Evolutionary conservation across 2,888 invertebrate species (phyloP), one percentile per base, ranked within the genome.

Genomic region (Himalopsyche tibetana): DNA sequence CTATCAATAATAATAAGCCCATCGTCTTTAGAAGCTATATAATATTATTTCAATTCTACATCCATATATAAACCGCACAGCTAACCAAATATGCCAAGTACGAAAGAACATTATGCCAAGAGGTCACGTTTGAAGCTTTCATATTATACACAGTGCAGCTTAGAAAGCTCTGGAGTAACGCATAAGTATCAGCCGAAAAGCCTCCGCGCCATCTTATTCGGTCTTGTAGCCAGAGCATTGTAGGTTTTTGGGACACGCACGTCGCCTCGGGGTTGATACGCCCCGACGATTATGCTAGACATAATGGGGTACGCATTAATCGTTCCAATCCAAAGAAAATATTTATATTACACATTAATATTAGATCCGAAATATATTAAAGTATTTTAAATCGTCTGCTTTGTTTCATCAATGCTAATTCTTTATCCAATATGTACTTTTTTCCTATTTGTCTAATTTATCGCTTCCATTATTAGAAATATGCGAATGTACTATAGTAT

Each of bases 101-200:
- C 63, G 28, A 63, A 63, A 63, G 63, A 63, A 63, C 63, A 63
- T 63, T 63, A 63, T 63, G 63, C 63, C 63, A 63, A 63, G 63
- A 63, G 63, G 63, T 63, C 63, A 63, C 63, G 63, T 63, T 63
- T 63, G 28, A 63, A 63, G 63, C 63, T 63, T 63, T 63, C 19
- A 63, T 63, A 51, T 12, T 51, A 63, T 63, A 63, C 63, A 28
- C 63, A 63, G 19, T 19, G n/a, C 63, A 63, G 63, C 63, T 63
- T 63, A 63, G 63, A 63, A 63, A 63, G 63, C 63, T 63, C 63
- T 63, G 63, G 63, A 63, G 63, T 63, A 63, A 63, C 63, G 63
- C 63, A 63, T 63, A 63, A 63, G 63, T 63, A 19, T 63, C 63
- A 63, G 63, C 56, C 56, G 56, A 56, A 19, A 56, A 56, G 19